These are phyloP conservation scores for Callinectes sapidus DNA, from an alignment of 2,888 invertebrate genomes.

Conservation along the genomic window DNA sequence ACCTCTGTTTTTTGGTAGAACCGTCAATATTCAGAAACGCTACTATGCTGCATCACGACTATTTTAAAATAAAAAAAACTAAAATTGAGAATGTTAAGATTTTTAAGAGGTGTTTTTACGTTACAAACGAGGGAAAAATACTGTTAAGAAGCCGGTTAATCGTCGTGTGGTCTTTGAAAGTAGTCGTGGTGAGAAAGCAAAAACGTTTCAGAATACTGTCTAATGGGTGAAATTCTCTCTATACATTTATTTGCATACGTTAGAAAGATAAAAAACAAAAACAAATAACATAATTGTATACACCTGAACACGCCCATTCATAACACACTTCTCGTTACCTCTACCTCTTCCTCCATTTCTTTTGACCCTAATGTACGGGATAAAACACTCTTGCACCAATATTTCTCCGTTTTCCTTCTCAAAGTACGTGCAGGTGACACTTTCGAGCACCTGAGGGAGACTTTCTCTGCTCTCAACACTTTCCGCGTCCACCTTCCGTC, in stretches of 20 bases:
- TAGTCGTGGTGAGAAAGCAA: too few species aligned
- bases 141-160: too few species aligned
- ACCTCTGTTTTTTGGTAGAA: too few species aligned
- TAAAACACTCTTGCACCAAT: background rate
- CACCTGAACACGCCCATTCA: background rate
- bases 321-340: background rate
- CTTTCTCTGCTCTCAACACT: background rate
- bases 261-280: background rate
- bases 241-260: background rate
- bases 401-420: background rate
- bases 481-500: slow-evolving; percentile 11
- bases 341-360: background rate
- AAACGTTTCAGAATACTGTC: too few species aligned
- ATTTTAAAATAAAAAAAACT: too few species aligned
- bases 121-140: too few species aligned
- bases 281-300: background rate
- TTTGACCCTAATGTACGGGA: background rate
- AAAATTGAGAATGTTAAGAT: too few species aligned
- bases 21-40: too few species aligned
- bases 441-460: background rate
- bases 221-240: too few species aligned
- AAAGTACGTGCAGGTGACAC: background rate
- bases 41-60: too few species aligned
- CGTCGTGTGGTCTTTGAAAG: too few species aligned
- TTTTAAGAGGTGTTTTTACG: too few species aligned